Conservation (phyloP, 2,797 vertebrate genomes). For the Paramormyrops hopkinsi region DNA sequence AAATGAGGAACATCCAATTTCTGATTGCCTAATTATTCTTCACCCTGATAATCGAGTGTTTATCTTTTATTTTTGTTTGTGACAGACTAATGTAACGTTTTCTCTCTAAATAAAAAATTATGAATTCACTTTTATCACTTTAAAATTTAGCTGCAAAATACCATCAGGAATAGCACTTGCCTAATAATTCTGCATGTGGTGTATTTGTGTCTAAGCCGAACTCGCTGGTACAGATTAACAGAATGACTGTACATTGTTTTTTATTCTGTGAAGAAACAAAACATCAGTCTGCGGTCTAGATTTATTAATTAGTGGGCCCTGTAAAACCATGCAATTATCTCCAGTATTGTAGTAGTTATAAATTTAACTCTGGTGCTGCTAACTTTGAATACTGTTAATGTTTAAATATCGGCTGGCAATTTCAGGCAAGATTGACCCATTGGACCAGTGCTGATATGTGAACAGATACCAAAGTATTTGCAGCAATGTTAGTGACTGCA, state of each 20-base stretch:
- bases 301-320: neutral
- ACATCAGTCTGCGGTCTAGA: neutral
- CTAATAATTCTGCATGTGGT: neutral
- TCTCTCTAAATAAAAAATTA: neutral
- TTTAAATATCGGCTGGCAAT: neutral
- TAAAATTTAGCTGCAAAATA: neutral
- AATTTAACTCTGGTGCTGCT: neutral
- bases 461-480: neutral
- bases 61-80: neutral
- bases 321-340: neutral
- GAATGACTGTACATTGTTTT: neutral
- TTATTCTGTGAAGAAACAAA: neutral
- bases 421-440: neutral
- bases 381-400: neutral
- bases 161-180: neutral
- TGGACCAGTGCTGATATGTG: neutral
- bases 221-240: neutral
- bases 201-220: neutral
- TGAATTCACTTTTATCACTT: neutral
- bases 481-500: neutral
- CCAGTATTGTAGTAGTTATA: neutral
- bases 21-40: neutral
- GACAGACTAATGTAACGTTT: neutral
- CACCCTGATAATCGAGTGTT: neutral
- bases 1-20: neutral